Evolutionary conservation across 2,888 invertebrate genomes (phyloP), one percentile per base, ranked within the genome.

Genomic region (Hololepta plana): DNA sequence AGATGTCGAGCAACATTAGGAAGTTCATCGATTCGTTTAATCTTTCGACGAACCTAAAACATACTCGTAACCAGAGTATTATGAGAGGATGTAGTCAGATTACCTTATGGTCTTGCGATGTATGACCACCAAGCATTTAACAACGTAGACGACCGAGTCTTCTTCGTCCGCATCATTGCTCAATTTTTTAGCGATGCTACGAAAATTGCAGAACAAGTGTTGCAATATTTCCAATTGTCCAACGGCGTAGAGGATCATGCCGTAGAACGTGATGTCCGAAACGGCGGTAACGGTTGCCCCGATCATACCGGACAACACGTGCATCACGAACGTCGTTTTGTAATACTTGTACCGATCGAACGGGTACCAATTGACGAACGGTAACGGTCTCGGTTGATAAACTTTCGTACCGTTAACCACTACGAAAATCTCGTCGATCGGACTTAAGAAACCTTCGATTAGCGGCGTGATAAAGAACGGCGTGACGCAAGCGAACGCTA

Each of bases 1-100:
- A 27, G 32, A 42, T 42, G 34, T 43, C 43, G 19, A 44, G 27
- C 6, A 45, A 27, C 41, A 45, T 38, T 8, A 43, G 27, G n/a
- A 30, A 34, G 19, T 36, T 37, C 26, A 42, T 32, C 2, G 38
- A 30, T n/a, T 28, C 13, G 27, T 44, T 33, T 14, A 44, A 31
- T 9, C 35, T 31, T 20, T 35, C 30, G 4, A 42, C 32, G 23
- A 37, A 43, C 6, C 42, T 39, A 24, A 24, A 40, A 38, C 15
- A 23, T n/a, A n/a, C n/a, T n/a, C n/a, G n/a, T n/a, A n/a, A n/a
- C n/a, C n/a, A n/a, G n/a, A n/a, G n/a, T n/a, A n/a, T n/a, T n/a
- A n/a, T n/a, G n/a, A n/a, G n/a, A n/a, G n/a, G n/a, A n/a, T n/a
- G n/a, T n/a, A n/a, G n/a, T n/a, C n/a, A n/a, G n/a, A n/a, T n/a